phyloP scores from a whole-genome alignment of 2,888 invertebrate species.

The Agriotes lineatus region DNA sequence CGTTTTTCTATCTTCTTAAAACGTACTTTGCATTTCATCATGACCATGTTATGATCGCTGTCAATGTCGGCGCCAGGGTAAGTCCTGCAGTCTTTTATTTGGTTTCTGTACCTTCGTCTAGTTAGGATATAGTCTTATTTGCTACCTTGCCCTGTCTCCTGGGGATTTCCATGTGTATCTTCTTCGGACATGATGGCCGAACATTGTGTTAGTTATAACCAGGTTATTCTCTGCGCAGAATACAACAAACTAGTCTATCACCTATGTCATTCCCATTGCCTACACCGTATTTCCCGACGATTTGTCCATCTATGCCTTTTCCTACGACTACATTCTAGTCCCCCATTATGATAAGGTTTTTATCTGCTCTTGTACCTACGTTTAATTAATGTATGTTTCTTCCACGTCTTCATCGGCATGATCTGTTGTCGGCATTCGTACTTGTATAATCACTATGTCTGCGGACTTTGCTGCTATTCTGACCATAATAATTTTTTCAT shows the following conservation, averaged over 20 bases:
- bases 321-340: slow-evolving; percentile 8
- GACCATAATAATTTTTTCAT: not conserved
- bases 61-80: slow-evolving; percentile 17
- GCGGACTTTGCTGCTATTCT: not conserved
- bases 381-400: not conserved
- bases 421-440: slow-evolving; percentile 10
- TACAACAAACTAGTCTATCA: not conserved
- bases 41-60: too few species aligned
- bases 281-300: slow-evolving; percentile 2
- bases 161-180: slow-evolving; percentile 29
- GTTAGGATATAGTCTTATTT: slow-evolving; percentile 29
- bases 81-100: slow-evolving; percentile 18
- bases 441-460: slow-evolving; percentile 8
- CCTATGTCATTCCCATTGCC: slow-evolving; percentile 12
- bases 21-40: slow-evolving; percentile 6
- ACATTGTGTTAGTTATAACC: slow-evolving; percentile 14
- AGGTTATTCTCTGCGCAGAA: slow-evolving; percentile 8
- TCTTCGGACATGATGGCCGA: slow-evolving; percentile 14
- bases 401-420: slow-evolving; percentile 9
- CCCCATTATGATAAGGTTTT: slow-evolving; percentile 5
- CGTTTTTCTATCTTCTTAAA: slow-evolving; percentile 14
- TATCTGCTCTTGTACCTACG: slow-evolving; percentile 2
- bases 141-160: slow-evolving; percentile 20
- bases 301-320: not conserved
- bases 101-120: slow-evolving; percentile 16